phyloP scores from a whole-genome alignment of 2,113 vertebrate genomes.

The Amia ocellicauda region DNA sequence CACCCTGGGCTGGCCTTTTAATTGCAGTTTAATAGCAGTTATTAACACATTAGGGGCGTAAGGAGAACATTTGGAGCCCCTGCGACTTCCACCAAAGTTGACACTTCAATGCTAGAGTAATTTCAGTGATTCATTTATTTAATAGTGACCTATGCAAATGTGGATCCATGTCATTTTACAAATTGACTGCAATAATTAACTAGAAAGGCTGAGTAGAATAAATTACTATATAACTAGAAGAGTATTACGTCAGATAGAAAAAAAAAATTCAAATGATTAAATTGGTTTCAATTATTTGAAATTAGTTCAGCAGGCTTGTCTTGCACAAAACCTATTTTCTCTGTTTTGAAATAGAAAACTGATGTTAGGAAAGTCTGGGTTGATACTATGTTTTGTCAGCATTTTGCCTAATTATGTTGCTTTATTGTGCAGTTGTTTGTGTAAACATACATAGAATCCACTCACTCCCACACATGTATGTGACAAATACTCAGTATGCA shows the following conservation, averaged over 20 bases:
- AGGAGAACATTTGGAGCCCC: conserved; percentile 84
- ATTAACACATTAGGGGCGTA: conserved; percentile 92
- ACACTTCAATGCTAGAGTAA: conserved; percentile 88
- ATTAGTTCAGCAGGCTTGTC: conserved; percentile 63
- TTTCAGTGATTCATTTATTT: conserved; percentile 88
- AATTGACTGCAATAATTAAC: conserved; percentile 89
- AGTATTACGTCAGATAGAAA: conserved; percentile 77
- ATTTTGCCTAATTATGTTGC: background rate
- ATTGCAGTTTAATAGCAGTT: conserved; percentile 92
- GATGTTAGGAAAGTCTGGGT: conserved; percentile 1
- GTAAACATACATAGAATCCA: background rate
- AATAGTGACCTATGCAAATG: conserved; percentile 94
- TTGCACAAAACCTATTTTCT: conserved; percentile 22
- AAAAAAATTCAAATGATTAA: conserved; percentile 81
- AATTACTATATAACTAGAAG: conserved; percentile 83
- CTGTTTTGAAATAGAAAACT: conserved; percentile 24
- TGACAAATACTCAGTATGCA: too few species aligned
- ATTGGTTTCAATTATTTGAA: conserved; percentile 83
- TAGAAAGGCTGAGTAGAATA: conserved; percentile 81
- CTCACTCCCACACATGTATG: background rate
- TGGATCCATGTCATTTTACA: conserved; percentile 83
- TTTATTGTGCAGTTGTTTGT: background rate
- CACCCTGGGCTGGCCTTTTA: conserved; percentile 81
- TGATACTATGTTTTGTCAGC: background rate
- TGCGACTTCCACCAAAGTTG: conserved; percentile 90